Conservation (phyloP, 1,140 invertebrate species). For the Melipona quadrifasciata region DNA sequence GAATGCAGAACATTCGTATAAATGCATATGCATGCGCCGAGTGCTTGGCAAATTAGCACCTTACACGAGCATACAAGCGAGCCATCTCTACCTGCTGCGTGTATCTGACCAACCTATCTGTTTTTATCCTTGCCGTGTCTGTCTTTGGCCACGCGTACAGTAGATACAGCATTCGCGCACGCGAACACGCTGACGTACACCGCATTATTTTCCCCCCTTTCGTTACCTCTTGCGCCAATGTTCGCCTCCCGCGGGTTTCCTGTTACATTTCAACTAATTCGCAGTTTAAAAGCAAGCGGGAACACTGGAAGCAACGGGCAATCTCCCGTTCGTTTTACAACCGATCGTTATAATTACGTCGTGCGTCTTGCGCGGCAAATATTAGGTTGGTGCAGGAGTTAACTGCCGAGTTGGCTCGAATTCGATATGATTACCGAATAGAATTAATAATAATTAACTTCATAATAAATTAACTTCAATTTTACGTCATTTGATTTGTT, state of each 20-base stretch:
- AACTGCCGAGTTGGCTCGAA: too few species aligned
- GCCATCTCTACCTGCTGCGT: constrained; percentile 24
- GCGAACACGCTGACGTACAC: not conserved
- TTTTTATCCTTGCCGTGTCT: not conserved
- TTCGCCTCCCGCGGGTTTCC: not conserved
- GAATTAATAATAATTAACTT: too few species aligned
- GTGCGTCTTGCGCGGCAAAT: too few species aligned
- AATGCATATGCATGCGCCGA: constrained; percentile 25
- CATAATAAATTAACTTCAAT: too few species aligned
- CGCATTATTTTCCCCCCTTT: not conserved
- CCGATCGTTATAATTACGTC: not conserved
- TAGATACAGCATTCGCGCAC: not conserved
- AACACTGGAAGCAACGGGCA: not conserved
- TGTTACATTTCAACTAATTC: not conserved
- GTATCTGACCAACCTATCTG: constrained; percentile 36
- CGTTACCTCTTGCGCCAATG: not conserved
- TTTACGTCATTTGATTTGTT: too few species aligned
- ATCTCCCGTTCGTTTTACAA: not conserved
- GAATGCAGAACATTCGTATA: constrained; percentile 31
- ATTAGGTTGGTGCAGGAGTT: too few species aligned
- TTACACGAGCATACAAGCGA: constrained; percentile 67
- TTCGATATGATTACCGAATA: too few species aligned
- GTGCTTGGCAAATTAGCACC: constrained; percentile 69
- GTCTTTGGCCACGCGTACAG: not conserved
- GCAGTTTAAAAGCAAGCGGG: not conserved